phyloP scores from a whole-genome alignment of 1,140 invertebrate genomes.

The Trissolcus basalis region DNA sequence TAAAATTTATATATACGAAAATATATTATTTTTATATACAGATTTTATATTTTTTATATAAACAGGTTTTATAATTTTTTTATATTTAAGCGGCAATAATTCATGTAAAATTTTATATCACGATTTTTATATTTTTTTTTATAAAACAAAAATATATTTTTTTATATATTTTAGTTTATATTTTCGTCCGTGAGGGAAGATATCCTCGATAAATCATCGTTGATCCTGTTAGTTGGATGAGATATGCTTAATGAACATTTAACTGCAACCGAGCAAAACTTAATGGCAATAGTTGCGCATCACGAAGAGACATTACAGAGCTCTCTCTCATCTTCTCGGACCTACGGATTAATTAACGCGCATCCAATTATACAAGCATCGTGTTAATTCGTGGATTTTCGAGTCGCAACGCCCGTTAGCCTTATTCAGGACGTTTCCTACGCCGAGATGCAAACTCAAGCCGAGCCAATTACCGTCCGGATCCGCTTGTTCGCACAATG shows the following conservation, averaged over 20 bases:
- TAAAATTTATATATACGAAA: too few species aligned
- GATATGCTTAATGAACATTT: conserved; percentile 23
- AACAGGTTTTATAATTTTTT: too few species aligned
- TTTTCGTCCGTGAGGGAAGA: too few species aligned
- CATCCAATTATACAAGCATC: conserved; percentile 11
- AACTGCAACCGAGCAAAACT: conserved; percentile 2
- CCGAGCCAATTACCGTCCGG: conserved; percentile 43
- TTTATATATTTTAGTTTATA: too few species aligned
- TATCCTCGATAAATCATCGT: conserved; percentile 12
- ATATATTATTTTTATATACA: too few species aligned
- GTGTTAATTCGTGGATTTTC: conserved; percentile 26
- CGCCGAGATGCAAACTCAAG: conserved; percentile 39
- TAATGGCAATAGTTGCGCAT: conserved; percentile 22
- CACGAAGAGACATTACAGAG: conserved; percentile 6
- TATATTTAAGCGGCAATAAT: too few species aligned
- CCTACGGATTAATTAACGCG: conserved; percentile 33
- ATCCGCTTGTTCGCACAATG: conserved; percentile 28
- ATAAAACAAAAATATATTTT: too few species aligned
- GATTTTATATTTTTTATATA: too few species aligned
- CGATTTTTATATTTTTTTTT: too few species aligned
- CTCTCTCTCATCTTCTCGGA: conserved; percentile 1
- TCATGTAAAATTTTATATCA: too few species aligned
- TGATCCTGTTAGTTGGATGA: conserved; percentile 7
- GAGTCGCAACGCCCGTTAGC: conserved; percentile 15
- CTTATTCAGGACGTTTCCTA: conserved; percentile 17